A percentile compares a stretch with the other conserved stretches of the same genome.
Evolutionary conservation across 2,888 invertebrate species (phyloP).

Genomic region (Drosophila peninsularis): DNA sequence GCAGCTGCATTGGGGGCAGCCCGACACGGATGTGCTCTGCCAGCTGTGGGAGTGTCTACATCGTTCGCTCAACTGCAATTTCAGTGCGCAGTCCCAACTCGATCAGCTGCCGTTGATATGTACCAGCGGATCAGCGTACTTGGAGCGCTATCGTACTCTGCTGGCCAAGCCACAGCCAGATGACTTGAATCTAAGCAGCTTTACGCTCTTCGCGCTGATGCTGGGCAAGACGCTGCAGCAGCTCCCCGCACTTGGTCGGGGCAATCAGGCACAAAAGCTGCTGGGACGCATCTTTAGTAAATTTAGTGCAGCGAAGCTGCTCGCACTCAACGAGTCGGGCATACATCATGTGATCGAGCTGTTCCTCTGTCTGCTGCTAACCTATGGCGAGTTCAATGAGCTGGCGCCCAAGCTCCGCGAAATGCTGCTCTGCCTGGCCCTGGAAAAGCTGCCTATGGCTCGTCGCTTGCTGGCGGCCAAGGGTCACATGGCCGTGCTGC

Average conservation of each 20-base stretch:
- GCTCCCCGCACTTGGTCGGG: conserved; percentile 47
- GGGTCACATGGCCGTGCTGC: conserved; percentile 83
- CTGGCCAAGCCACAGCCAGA: conserved; percentile 70
- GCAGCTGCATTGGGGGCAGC: conserved; percentile 85
- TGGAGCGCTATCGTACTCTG: conserved; percentile 84
- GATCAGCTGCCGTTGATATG: conserved; percentile 84
- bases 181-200: conserved; percentile 85
- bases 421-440: conserved; percentile 81
- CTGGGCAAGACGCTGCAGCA: conserved; percentile 83
- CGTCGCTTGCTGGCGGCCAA: conserved; percentile 82
- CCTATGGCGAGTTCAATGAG: conserved; percentile 73
- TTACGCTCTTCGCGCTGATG: conserved; percentile 85
- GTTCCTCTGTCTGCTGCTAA: conserved; percentile 80
- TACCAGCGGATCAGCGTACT: conserved; percentile 78
- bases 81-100: conserved; percentile 85
- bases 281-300: conserved; percentile 87
- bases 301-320: conserved; percentile 86
- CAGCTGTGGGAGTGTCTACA: conserved; percentile 87
- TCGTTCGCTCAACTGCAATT: conserved; percentile 86
- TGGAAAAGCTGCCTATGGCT: conserved; percentile 81
- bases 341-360: conserved; percentile 86
- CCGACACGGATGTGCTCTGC: conserved; percentile 84
- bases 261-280: conserved; percentile 84
- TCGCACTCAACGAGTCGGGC: conserved; percentile 86
- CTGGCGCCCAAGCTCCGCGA: conserved; percentile 82